These are phyloP conservation scores for Nemotelus pantherinus DNA, from an alignment of 2,888 invertebrate genomes.

Conservation along the genomic window DNA sequence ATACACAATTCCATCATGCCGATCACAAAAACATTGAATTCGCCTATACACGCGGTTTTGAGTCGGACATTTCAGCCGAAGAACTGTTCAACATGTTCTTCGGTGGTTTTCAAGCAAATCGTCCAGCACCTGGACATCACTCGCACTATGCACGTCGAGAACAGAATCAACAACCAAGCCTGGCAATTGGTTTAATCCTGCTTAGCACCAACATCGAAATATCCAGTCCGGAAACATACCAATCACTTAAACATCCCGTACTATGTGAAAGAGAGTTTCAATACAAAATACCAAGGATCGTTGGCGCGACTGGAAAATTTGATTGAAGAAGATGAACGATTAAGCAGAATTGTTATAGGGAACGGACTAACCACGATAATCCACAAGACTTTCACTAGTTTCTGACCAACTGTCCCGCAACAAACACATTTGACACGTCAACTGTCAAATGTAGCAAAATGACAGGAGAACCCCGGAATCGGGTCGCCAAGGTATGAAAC, in stretches of 20 bases:
- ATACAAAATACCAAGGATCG: slow-evolving; percentile 84
- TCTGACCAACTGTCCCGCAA: no score
- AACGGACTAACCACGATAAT: slow-evolving; percentile 79
- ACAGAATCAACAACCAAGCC: slow-evolving; percentile 60
- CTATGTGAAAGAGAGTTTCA: slow-evolving; percentile 92
- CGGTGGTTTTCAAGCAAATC: slow-evolving; percentile 73
- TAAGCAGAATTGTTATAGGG: slow-evolving; percentile 89
- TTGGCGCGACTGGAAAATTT: slow-evolving; percentile 87
- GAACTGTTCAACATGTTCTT: slow-evolving; percentile 99
- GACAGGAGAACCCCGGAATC: no score
- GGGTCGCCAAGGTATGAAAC: no score
- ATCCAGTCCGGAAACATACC: slow-evolving; percentile 75
- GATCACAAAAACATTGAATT: slow-evolving; percentile 51
- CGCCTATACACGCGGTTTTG: slow-evolving; percentile 86
- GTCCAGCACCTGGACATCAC: slow-evolving; percentile 51
- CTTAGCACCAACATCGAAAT: slow-evolving; percentile 66
- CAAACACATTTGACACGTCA: no score
- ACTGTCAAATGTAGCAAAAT: no score
- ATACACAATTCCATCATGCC: slow-evolving; percentile 25
- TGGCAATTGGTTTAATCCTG: slow-evolving; percentile 72
- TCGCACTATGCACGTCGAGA: slow-evolving; percentile 58
- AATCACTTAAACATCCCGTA: slow-evolving; percentile 86
- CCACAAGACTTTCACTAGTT: no score
- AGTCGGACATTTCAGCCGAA: slow-evolving; percentile 92
- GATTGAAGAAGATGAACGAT: slow-evolving; percentile 93